Evolutionary conservation across 2,888 invertebrate species (phyloP), one percentile per base, ranked within the genome.

Genomic region (Lasioglossum zephyrum): DNA sequence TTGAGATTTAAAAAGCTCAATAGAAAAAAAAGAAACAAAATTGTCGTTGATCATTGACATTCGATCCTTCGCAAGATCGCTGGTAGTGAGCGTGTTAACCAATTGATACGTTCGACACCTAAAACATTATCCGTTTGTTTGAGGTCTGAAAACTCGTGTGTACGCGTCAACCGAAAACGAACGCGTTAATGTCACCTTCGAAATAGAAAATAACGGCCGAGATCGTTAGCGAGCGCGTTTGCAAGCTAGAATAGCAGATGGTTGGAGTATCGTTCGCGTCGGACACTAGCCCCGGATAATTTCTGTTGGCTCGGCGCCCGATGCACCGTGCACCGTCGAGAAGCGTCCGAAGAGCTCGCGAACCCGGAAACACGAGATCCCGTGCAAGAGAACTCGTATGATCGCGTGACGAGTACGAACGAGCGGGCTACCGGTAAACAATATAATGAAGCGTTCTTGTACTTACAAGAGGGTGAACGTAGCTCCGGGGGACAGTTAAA

Each of bases 401-500:
- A 47, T 57, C 80, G 82, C 73, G 47, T 66, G 31, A 41, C 53
- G 53, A 49, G 44, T 57, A 63, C 31, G 72, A 53, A 26, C 41
- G 73, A 74, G 16, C 73, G 77, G 77, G 73, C 47, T 39, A 84
- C 57, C 57, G 31, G 47, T 18, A 53, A 53, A 79, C 77, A 77
- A 79, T 66, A 66, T 60, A 77, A 72, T 49, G 49, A 83, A 76
- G 73, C 36, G 78, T 86, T 79, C 73, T 78, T 74, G 66, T 87
- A 87, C 87, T 87, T 81, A 87, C 87, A n/a, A 77, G 70, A 81
- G 81, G 83, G 81, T 84, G 84, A 39, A 57, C 78, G 80, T 69
- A 73, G 82, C 22, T 73, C 80, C 63, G 78, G 70, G 70, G 80
- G 76, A 81, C 78, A 63, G 83, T 79, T 80, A 83, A 81, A 86